A percentile compares a stretch with the other conserved stretches of the same genome.
These are phyloP conservation scores for Drosophila athabasca DNA, from an alignment of 1,140 invertebrate genomes.

Conservation along the genomic window DNA sequence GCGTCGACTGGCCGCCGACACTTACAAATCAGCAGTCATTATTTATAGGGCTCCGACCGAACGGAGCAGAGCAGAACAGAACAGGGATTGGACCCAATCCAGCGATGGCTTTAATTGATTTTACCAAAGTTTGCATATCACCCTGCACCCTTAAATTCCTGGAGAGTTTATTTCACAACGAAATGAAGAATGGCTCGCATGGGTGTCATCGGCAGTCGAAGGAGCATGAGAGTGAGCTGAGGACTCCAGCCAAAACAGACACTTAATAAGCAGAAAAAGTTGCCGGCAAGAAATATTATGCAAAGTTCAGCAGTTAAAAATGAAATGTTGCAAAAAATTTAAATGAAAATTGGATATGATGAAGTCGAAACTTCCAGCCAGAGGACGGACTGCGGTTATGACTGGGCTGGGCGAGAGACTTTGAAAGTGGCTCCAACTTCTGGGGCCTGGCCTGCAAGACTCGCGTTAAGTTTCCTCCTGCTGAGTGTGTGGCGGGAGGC, in stretches of 20 bases:
- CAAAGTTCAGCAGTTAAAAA: conserved; percentile 62
- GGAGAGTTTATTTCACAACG: background rate
- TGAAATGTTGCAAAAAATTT: conserved; percentile 61
- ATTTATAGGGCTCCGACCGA: conserved; percentile 50
- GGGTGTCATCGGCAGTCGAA: conserved; percentile 39
- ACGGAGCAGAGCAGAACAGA: background rate
- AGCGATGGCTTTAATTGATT: conserved; percentile 34
- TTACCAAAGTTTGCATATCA: conserved; percentile 29
- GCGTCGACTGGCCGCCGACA: conserved; percentile 63
- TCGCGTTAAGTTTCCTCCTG: conserved; percentile 19
- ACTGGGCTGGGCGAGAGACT: conserved; percentile 46
- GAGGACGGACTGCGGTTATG: conserved; percentile 33
- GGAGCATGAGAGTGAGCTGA: conserved; percentile 6
- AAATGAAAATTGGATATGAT: conserved; percentile 54
- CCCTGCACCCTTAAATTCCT: too few species aligned
- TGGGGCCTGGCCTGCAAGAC: conserved; percentile 17
- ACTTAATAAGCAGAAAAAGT: conserved; percentile 42
- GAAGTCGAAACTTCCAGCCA: conserved; percentile 31
- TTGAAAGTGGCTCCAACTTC: conserved; percentile 42
- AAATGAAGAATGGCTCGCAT: conserved; percentile 28
- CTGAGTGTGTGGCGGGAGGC: conserved; percentile 23
- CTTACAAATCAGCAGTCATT: conserved; percentile 72
- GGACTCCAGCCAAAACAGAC: conserved; percentile 16
- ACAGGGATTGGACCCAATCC: too few species aligned
- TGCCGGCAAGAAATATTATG: conserved; percentile 29